Percentiles rank a stretch among this genome's conserved stretches.
Conservation (phyloP, 1,140 invertebrate species). For the Scaptodrosophila lebanonensis region DNA sequence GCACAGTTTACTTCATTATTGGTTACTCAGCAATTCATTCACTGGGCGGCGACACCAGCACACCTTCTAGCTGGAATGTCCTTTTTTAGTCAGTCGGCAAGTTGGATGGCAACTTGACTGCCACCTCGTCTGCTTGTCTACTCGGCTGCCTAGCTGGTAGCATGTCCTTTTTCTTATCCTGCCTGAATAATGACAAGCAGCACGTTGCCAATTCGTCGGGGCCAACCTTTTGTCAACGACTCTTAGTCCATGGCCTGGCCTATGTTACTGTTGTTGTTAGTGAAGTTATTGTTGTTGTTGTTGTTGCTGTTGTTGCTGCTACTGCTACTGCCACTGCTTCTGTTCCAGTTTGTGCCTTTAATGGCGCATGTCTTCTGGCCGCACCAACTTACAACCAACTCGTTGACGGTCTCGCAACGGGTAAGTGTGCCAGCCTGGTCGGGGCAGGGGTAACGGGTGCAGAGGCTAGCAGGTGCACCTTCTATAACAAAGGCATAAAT, state of each 20-base stretch:
- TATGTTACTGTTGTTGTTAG: constrained; percentile 15
- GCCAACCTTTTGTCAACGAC: constrained; percentile 56
- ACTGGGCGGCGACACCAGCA: constrained; percentile 37
- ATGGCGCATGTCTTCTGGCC: constrained; percentile 41
- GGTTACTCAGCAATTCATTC: constrained; percentile 75
- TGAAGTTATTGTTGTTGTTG: too few species aligned
- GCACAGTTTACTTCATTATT: constrained; percentile 72
- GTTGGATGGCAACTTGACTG: neutral
- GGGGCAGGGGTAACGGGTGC: constrained; percentile 25
- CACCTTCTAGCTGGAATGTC: constrained; percentile 62
- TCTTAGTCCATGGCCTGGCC: constrained; percentile 39
- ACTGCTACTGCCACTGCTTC: constrained; percentile 17
- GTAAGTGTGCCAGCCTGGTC: constrained; percentile 11
- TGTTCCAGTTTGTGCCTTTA: constrained; percentile 44
- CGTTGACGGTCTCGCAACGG: constrained; percentile 8
- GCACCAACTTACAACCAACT: constrained; percentile 29
- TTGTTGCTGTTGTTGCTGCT: neutral
- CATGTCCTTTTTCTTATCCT: constrained; percentile 68
- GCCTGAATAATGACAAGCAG: constrained; percentile 66
- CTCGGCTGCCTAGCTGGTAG: neutral
- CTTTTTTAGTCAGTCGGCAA: constrained; percentile 70
- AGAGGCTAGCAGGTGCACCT: constrained; percentile 45
- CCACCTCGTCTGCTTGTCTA: neutral
- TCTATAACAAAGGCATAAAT: constrained; percentile 72
- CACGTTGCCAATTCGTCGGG: constrained; percentile 40